Evolutionary conservation across 1,140 invertebrate species (phyloP).

Genomic region (Leptopilina boulardi): DNA sequence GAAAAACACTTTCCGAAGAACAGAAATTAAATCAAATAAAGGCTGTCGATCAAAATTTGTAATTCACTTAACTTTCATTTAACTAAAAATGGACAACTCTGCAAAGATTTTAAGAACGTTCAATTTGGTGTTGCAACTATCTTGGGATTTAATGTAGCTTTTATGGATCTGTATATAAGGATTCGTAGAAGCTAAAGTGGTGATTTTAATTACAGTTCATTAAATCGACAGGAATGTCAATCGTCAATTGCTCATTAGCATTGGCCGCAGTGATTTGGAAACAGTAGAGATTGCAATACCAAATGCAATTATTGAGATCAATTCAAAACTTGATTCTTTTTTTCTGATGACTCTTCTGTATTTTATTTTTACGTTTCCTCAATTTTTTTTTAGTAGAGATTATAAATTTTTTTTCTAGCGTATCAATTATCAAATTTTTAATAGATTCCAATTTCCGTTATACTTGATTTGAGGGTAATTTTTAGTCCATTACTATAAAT

Average conservation of each 20-base stretch:
- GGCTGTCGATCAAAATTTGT: neutral
- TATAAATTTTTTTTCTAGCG: neutral
- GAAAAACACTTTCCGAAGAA: conserved; percentile 15
- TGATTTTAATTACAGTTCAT: conserved; percentile 22
- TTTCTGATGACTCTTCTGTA: too few species aligned
- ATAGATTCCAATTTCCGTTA: conserved; percentile 9
- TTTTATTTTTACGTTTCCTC: neutral
- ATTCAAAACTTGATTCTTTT: neutral
- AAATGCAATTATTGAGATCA: conserved; percentile 42
- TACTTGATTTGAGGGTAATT: conserved; percentile 53
- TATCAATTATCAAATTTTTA: neutral
- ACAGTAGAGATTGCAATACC: neutral
- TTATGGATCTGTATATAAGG: neutral
- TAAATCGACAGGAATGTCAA: conserved; percentile 9
- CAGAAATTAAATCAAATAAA: neutral
- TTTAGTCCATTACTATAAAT: conserved; percentile 52
- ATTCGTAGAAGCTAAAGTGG: conserved; percentile 8
- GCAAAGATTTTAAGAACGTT: neutral
- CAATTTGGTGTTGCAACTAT: neutral
- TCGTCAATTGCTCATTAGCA: conserved; percentile 17
- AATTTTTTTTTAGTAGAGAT: neutral
- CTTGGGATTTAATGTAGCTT: neutral
- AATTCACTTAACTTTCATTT: conserved; percentile 8
- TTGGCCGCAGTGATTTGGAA: neutral
- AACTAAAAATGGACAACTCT: neutral